Base-by-base conservation (phyloP, 2,113 vertebrate genomes). In the Pluvialis apricaria region DNA sequence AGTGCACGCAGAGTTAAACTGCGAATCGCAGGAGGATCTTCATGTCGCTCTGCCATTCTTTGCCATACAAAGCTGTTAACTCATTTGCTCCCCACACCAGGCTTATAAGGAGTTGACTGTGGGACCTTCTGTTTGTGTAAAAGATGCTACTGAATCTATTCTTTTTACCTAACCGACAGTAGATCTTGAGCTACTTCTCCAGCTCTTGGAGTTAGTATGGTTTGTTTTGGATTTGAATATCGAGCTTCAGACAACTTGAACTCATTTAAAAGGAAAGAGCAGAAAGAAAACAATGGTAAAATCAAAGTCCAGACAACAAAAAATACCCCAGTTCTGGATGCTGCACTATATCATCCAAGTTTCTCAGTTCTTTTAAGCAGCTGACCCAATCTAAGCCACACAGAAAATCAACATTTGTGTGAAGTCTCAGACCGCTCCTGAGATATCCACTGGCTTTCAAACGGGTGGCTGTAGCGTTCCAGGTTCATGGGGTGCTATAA, bases 1-100 rank as follows among this genome's bases (percentile, higher is more conserved):
- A 82, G 86, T 80, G 94, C 86, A 95, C 5, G 9, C 92, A 82
- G 60, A 94, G 92, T 83, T 81, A 92, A 75, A 75, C 96, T 92
- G 82, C 10, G 3, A 94, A 92, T 80, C 18, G 15, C 54, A 58
- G 96, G 87, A 96, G 82, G 70, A 93, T 95, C 91, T 92, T 94
- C 82, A 24, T 52, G 62, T 94, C 9, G 15, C 52, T 95, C 89
- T 71, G 28, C 92, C 84, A 73, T 92, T 79, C 71, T 72, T 72
- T 87, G 71, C 89, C 78, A 28, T 84, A 58, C 69, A 64, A 58
- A 94, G 76, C 52, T 85, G 49, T 92, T 95, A 94, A 87, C 86
- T 95, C 91, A 5, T 91, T 82, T 94, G 3, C 11, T 94, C n/a
- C 62, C 86, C 62, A 16, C 62, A n/a, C 29, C 36, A 55, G 32